Evolutionary conservation across 1,140 invertebrate species (phyloP), one percentile per base, ranked within the genome.

Genomic region (Cataglyphis hispanica): DNA sequence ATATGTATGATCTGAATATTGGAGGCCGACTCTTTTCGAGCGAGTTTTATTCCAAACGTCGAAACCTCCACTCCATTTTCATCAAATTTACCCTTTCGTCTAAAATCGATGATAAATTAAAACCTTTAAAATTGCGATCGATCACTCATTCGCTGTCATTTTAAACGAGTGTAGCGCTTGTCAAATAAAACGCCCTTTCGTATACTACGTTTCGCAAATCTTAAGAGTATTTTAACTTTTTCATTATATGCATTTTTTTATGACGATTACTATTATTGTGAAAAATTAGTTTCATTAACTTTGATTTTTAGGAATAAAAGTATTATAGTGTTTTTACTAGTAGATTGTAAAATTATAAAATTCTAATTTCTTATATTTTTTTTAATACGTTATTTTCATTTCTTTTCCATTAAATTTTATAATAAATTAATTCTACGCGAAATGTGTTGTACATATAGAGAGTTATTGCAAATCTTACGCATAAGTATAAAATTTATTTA

Each of bases 1-100:
- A 84, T 84, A 86, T 86, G 58, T 60, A 86, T 81, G 40, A 25
- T 78, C 60, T 70, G 70, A 76, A 84, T 61, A 67, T 27, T 76
- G 43, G 69, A 53, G 50, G 31, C 50, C 16, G 46, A 40, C 16
- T 64, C 64, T 86, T 86, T 67, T 63, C 25, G 50, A 69, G 37
- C 60, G 40, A 76, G 67, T 76, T 84, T 63, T 74, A 53, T 86
- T 58, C 25, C 75, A 19, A 37, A 46, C 19, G 25, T 37, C 63
- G 37, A 60, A 69, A 50, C 22, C 25, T 81, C 63, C 43, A 34
- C 25, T 11, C 22, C 46, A 64, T 80, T 85, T n/a, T 72, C 69
- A 56, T 87, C 31, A 87, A 64, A 76, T 69, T 85, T 72, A 60
- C 13, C 46, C 16, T 27, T 61, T 53, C 63, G 58, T 64, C n/a